Base-by-base conservation (phyloP, 2,888 invertebrate species). In the Cheilosia impressa region DNA sequence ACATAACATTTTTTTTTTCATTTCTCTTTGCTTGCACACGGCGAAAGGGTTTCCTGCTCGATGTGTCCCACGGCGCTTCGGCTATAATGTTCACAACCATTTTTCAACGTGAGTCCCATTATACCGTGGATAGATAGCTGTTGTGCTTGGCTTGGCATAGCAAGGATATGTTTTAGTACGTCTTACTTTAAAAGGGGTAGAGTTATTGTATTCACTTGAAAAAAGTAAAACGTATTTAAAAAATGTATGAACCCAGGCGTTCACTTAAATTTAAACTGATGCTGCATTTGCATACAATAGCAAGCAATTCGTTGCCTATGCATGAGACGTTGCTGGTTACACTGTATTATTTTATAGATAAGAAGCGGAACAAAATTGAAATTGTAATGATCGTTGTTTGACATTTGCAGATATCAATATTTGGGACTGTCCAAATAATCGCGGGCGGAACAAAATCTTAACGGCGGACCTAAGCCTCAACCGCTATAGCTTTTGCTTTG, bases 1-100 rank as follows among this genome's bases (percentile, higher is more conserved):
- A 34, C 55, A 31, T 27, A 15, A 55, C 31, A 55, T 34, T 58
- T 47, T 34, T 38, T 38, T 6, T 13, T n/a, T n/a, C n/a, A 38
- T 34, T 34, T 38, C n/a, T 17, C 7, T 45, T 6, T 7, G 38
- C 10, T 38, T 2, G 24, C n/a, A 31, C 34, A 17, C 31, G 19
- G 27, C 15, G 60, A 62, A 62, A 43, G 62, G 45, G 62, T 62
- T 62, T 45, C n/a, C 45, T 58, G 19, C 62, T 62, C 45, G n/a
- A 62, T 45, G 62, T 27, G 17, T 45, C 62, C 62, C 62, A 17
- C 10, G 45, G 62, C 45, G 27, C 62, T 62, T 45, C 27, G 45
- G 45, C 43, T 41, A 17, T 62, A 31, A 27, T 43, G 43, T 27
- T 43, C 58, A 24, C 17, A 58, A 19, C 10, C 19, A 41, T 58